These are phyloP conservation scores for Drosophila mulleri DNA, from an alignment of 2,888 invertebrate genomes.

Conservation along the genomic window DNA sequence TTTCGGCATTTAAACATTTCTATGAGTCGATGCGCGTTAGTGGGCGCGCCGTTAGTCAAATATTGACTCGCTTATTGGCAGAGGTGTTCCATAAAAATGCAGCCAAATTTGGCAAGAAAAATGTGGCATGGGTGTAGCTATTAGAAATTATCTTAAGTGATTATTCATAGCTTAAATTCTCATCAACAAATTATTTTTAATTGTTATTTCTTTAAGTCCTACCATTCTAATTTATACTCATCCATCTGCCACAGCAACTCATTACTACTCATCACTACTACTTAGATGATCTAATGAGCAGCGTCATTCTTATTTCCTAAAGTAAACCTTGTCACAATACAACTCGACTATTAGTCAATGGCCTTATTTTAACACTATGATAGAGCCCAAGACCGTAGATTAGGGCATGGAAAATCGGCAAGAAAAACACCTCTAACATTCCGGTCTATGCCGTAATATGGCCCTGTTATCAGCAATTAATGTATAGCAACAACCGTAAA, in stretches of 20 bases:
- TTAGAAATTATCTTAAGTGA: conserved; percentile 5
- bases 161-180: background rate
- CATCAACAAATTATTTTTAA: background rate
- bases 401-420: conserved; percentile 22
- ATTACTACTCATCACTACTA: background rate
- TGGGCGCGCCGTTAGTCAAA: background rate
- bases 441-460: conserved; percentile 45
- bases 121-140: background rate
- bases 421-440: conserved; percentile 17
- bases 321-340: conserved; percentile 14
- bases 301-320: conserved; percentile 32
- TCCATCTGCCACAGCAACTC: background rate
- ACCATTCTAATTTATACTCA: background rate
- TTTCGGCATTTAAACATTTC: background rate
- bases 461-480: conserved; percentile 50
- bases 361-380: conserved; percentile 46
- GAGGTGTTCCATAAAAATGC: background rate
- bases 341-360: conserved; percentile 45
- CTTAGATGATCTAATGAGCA: conserved; percentile 20
- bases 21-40: no score
- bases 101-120: conserved; percentile 1
- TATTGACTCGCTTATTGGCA: background rate
- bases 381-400: conserved; percentile 35
- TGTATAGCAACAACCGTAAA: conserved; percentile 24
- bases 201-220: background rate